Evolutionary conservation across 2,113 vertebrate species (phyloP).

Genomic region (Ameiurus melas): DNA sequence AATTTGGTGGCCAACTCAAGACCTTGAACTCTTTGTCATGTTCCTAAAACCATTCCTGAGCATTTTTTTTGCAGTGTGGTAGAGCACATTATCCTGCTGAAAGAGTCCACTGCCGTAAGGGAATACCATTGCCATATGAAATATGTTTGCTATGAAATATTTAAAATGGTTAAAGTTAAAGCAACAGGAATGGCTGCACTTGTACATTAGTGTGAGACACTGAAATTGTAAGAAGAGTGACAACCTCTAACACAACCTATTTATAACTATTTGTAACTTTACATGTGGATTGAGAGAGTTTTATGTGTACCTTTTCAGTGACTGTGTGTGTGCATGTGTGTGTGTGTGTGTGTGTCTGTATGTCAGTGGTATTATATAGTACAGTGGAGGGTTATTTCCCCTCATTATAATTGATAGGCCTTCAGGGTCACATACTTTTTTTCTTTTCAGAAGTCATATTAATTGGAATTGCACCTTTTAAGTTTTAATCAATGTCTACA

Average conservation of each 20-base stretch:
- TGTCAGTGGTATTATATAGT: conserved; percentile 61
- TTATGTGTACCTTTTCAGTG: background rate
- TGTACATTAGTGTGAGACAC: background rate
- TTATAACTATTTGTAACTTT: background rate
- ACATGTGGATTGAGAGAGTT: background rate
- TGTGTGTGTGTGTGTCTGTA: conserved; percentile 8
- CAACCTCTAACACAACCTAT: background rate
- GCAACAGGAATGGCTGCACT: background rate
- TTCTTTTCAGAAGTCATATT: conserved; percentile 37
- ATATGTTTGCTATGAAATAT: background rate
- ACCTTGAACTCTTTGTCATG: too few relatives aligned
- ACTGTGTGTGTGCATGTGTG: background rate
- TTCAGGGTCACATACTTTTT: conserved; percentile 38
- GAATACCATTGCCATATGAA: too few relatives aligned
- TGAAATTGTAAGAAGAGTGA: background rate
- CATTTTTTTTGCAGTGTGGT: too few relatives aligned
- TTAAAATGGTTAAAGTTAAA: background rate
- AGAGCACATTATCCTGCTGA: too few relatives aligned
- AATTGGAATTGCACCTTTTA: conserved; percentile 49
- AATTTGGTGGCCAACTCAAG: too few relatives aligned
- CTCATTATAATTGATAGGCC: conserved; percentile 62
- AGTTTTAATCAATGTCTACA: background rate
- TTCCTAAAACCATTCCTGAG: too few relatives aligned
- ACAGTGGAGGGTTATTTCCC: conserved; percentile 56
- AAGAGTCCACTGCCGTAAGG: too few relatives aligned